Percentiles rank a stretch among this genome's conserved stretches.
Evolutionary conservation across 2,113 vertebrate species (phyloP).

Genomic region (Ellobius talpinus): DNA sequence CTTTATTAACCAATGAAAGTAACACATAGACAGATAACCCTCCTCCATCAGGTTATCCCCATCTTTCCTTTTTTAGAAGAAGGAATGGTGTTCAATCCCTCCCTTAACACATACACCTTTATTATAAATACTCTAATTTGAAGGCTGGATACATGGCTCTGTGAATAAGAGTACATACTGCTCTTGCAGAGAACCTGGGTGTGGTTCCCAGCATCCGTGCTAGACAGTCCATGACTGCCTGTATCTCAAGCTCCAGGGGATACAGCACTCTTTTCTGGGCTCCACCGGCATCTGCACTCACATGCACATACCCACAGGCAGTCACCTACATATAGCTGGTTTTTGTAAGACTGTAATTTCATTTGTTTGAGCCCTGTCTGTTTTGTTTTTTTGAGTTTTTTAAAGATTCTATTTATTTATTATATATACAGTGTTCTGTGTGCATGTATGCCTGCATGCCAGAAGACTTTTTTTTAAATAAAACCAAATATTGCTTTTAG

Average conservation of each 20-base stretch:
- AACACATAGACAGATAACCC: no score
- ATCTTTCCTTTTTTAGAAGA: background rate
- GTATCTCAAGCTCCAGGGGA: background rate
- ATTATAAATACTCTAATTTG: background rate
- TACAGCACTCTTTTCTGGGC: background rate
- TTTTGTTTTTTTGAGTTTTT: background rate
- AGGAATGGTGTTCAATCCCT: background rate
- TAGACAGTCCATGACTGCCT: background rate
- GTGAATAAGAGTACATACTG: background rate
- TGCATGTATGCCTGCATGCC: no score
- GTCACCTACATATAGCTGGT: background rate
- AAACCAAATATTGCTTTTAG: slow-evolving; percentile 15
- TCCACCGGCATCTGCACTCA: background rate
- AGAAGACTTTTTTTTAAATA: background rate
- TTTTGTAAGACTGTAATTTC: background rate
- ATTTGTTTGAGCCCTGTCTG: background rate
- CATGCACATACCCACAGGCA: background rate
- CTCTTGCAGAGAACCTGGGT: background rate
- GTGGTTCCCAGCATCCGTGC: background rate
- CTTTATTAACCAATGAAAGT: no score
- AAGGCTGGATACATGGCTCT: background rate
- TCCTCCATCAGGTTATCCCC: no score
- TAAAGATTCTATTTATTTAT: no score
- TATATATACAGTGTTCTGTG: no score
- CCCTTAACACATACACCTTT: background rate